These are phyloP conservation scores for Colossoma macropomum DNA, from an alignment of 2,113 vertebrate species.

Conservation along the genomic window DNA sequence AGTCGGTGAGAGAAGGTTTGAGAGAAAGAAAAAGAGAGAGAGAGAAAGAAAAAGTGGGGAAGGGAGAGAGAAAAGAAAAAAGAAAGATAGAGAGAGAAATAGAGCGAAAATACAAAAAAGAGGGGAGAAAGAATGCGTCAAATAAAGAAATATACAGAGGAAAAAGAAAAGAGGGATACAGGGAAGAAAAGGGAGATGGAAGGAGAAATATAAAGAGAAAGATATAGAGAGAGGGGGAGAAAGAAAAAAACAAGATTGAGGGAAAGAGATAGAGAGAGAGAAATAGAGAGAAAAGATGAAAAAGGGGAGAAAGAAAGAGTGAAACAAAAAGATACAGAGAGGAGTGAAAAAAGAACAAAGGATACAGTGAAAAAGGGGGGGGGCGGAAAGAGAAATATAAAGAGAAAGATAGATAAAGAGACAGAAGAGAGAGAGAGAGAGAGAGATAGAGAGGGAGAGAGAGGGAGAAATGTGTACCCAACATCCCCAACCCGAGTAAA, in stretches of 20 bases:
- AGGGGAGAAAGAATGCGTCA: conserved; percentile 16
- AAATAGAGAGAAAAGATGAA: neutral
- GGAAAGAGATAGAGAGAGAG: neutral
- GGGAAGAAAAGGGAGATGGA: no score
- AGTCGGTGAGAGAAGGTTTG: conserved; percentile 53
- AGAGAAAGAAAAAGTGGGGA: conserved; percentile 44
- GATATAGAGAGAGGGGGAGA: neutral
- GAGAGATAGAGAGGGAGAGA: no score
- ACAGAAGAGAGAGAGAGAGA: no score
- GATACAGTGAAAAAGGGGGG: no score
- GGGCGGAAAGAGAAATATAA: no score
- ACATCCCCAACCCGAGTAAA: no score
- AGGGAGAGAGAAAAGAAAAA: neutral
- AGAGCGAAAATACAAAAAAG: neutral
- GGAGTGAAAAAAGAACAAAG: neutral
- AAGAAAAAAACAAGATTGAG: neutral
- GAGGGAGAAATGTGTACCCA: no score
- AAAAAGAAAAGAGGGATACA: no score
- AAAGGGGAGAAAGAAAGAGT: neutral
- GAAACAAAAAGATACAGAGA: neutral
- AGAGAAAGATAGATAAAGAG: no score
- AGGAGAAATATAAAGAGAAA: conserved; percentile 6
- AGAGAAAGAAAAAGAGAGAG: conserved; percentile 55
- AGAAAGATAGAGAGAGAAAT: neutral
- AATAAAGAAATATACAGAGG: neutral